Percentiles rank a stretch among this genome's conserved stretches.
Conservation (phyloP, 2,888 invertebrate species). For the Leucozona laternaria region DNA sequence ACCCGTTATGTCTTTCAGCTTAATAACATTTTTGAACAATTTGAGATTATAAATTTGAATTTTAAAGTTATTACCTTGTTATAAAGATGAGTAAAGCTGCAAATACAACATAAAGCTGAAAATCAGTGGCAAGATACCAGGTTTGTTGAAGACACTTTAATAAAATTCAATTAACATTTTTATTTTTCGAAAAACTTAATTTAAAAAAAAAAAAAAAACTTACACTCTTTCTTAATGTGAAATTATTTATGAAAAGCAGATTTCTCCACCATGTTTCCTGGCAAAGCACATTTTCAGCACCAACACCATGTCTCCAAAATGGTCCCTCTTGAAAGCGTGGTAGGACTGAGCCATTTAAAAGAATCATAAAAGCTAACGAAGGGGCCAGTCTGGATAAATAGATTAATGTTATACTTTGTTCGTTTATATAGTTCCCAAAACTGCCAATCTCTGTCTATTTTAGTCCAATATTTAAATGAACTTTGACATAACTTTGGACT, state of each 20-base stretch:
- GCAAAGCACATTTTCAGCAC: slow-evolving; percentile 81
- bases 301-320: slow-evolving; percentile 81
- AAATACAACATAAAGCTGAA: slow-evolving; percentile 81
- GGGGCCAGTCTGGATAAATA: slow-evolving; percentile 78
- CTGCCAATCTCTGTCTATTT: too few relatives aligned
- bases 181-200: neutral
- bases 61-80: slow-evolving; percentile 77
- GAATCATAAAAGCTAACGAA: slow-evolving; percentile 78
- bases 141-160: slow-evolving; percentile 81
- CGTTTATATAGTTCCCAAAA: too few relatives aligned
- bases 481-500: too few relatives aligned
- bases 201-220: too few relatives aligned
- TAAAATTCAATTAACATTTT: neutral
- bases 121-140: slow-evolving; percentile 82
- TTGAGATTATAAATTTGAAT: too few relatives aligned
- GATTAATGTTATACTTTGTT: too few relatives aligned
- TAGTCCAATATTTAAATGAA: too few relatives aligned
- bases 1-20: neutral
- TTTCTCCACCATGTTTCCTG: slow-evolving; percentile 83
- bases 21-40: too few relatives aligned
- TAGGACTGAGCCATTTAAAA: slow-evolving; percentile 81
- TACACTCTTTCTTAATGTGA: slow-evolving; percentile 79
- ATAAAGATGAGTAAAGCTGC: slow-evolving; percentile 78
- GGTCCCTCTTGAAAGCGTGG: slow-evolving; percentile 83
- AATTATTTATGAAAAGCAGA: slow-evolving; percentile 82